Evolutionary conservation across 2,113 vertebrate species (phyloP), one percentile per base, ranked within the genome.

Genomic region (Sinocyclocheilus maitianheensis): DNA sequence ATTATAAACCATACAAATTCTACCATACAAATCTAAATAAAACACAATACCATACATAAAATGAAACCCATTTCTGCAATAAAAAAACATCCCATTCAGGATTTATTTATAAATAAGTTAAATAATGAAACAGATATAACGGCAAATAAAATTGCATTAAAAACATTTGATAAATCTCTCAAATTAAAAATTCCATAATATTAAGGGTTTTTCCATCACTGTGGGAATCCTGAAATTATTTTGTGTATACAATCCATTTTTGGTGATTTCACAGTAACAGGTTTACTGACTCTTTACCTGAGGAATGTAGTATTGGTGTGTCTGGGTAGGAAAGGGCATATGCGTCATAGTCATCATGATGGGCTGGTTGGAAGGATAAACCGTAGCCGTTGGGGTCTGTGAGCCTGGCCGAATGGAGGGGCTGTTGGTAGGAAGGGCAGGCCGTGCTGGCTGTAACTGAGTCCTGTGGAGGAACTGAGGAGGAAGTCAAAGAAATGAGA

Each of bases 311-410:
- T 99, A 99, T 93, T 98, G 98, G 86, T 97, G 94, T 43, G 97
- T 96, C 94, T 98, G 98, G 80, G 98, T 97, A 0, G 96, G 95
- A 90, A 99, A 99, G 84, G 97, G 96, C 97, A 99, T 97, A 93
- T 97, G 94, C 89, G 97, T 91, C 94, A 93, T 98, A 94, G 93
- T 96, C 98, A 99, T 99, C 97, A 99, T 98, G 94, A 99, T 97
- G 93, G 97, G 96, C 87, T 98, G 97, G 92, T 97, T 98, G 81
- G 97, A 92, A 77, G 97, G 96, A 89, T 98, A 99, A 65, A 99
- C 97, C 0, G 98, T 96, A 0, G 97, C 95, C 0, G 94, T 87
- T 1, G 97, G 96, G 2, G 95, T 95, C 89, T 99, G 98, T 0
- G 97, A 96, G 74, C 97, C 96, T 0, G 97, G 96, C 85, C 98